Conservation (phyloP, 92 coral and sea anemone genomes). For the Phenganax stokvisi region DNA sequence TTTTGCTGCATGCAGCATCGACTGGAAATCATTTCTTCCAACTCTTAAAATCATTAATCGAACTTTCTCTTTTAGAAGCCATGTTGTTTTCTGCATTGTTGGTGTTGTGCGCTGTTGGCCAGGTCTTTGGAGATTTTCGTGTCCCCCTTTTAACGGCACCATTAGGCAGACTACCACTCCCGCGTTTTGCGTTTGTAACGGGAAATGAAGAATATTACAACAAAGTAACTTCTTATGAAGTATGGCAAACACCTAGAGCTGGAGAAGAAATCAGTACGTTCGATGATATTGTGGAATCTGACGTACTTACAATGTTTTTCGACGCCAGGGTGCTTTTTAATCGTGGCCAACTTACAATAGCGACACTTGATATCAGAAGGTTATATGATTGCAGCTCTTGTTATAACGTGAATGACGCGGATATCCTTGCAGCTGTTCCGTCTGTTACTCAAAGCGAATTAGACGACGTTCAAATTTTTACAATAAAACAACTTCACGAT, state of each 20-base stretch:
- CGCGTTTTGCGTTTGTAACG: not conserved
- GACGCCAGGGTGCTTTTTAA: not conserved
- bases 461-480: not conserved
- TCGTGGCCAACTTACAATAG: slow-evolving; percentile 10
- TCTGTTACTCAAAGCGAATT: not conserved
- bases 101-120: not conserved
- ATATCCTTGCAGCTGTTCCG: not conserved
- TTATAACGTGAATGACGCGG: slow-evolving; percentile 6
- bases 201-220: not conserved
- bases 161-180: not conserved
- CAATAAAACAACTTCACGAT: not conserved
- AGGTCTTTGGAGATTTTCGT: slow-evolving; percentile 19
- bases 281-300: not conserved
- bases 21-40: not conserved
- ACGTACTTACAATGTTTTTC: not conserved
- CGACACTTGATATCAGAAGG: not conserved
- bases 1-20: too few relatives aligned
- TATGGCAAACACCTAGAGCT: slow-evolving; percentile 15
- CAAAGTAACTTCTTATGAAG: slow-evolving; percentile 17
- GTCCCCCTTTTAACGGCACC: slow-evolving; percentile 19
- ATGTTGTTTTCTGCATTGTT: slow-evolving; percentile 4
- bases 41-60: too few relatives aligned
- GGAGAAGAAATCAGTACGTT: not conserved
- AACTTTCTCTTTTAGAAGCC: not conserved
- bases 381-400: slow-evolving; percentile 23